Base-by-base conservation (phyloP, 2,797 vertebrate genomes). In the Clangula hyemalis region DNA sequence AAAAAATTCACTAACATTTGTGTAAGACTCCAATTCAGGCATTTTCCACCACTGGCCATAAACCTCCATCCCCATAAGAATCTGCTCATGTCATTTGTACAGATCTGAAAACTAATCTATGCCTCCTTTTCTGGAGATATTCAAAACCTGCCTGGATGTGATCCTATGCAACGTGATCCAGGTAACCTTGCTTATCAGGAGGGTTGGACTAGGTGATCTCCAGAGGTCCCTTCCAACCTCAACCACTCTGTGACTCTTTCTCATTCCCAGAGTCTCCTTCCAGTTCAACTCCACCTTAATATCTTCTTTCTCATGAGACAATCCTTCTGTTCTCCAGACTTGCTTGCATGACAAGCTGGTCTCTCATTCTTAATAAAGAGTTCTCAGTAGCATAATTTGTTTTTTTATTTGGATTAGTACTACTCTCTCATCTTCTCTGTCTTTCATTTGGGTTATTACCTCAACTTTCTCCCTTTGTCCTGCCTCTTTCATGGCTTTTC, bases 381-480 rank as follows among this genome's bases (percentile, higher is more conserved):
- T 75, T 81, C 86, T 95, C 80, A 73, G 90, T 53, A 34, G 38
- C 62, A 90, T 4, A 84, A 88, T 92, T 62, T 86, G 62, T 10
- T 47, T 72, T 72, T 95, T 85, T 86, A 91, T 94, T 74, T 94
- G 83, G 65, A 90, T 94, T 90, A 96, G 43, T 39, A 65, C 36
- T 65, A 32, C 39, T 58, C 58, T 72, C 51, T 32, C 62, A 41
- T 87, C 41, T 87, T 89, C 54, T 74, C 54, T 66, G 28, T 73
- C 27, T 34, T 75, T 8, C 8, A 1, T 62, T 62, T 71, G 84
- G 12, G 1, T 78, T 85, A 79, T 62, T 62, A 78, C 19, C 60
- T 47, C 60, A 85, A 14, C 60, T 60, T 87, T 70, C 45, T 86
- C 54, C 78, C 13, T 6, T 71, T 24, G 9, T 53, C 28, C 41